A percentile compares a stretch with the other conserved stretches of the same genome.
Conservation (phyloP, 2,113 vertebrate genomes). For the Narcine bancroftii region DNA sequence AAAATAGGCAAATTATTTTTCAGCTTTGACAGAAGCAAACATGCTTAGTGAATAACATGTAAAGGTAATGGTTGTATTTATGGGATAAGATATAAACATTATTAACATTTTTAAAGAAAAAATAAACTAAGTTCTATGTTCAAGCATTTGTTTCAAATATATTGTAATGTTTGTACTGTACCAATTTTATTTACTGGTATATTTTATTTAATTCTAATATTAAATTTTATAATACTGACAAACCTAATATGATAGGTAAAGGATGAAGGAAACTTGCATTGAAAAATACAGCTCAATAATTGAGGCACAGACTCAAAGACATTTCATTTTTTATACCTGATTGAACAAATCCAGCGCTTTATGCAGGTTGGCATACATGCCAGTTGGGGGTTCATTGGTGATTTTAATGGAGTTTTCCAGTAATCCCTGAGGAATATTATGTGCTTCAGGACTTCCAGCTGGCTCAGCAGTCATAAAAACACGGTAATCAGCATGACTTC, state of each 20-base stretch:
- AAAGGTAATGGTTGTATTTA: not conserved
- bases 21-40: not conserved
- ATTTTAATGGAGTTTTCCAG: conserved; percentile 64
- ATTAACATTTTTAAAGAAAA: not conserved
- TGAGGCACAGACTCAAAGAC: not conserved
- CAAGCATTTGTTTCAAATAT: not conserved
- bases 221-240: not conserved
- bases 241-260: not conserved
- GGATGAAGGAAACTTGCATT: fast-evolving
- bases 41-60: no score
- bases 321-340: conserved; percentile 49
- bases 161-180: not conserved
- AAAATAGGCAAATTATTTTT: not conserved
- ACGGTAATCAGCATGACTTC: conserved; percentile 52
- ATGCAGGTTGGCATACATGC: conserved; percentile 62
- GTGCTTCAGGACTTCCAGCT: conserved; percentile 46
- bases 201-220: not conserved
- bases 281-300: not conserved
- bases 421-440: conserved; percentile 63
- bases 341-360: conserved; percentile 62
- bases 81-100: not conserved
- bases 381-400: conserved; percentile 58
- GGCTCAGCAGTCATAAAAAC: conserved; percentile 61
- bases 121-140: not conserved
- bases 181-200: not conserved